phyloP scores from a whole-genome alignment of 2,888 invertebrate genomes.

The Teleiodes luculella region DNA sequence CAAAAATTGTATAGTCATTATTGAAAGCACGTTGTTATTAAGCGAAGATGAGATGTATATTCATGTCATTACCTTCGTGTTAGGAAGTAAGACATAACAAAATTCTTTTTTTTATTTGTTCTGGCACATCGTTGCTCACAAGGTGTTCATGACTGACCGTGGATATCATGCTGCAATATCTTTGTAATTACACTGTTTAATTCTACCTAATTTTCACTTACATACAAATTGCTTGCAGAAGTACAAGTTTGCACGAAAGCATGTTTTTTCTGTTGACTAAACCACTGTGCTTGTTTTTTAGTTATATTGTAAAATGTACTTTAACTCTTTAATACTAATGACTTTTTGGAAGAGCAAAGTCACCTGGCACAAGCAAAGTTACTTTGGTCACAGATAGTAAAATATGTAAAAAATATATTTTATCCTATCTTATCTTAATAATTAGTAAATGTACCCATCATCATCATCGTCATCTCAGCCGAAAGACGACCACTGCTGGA shows the following conservation, averaged over 20 bases:
- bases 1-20: neutral
- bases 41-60: neutral
- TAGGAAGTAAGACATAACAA: slow-evolving; percentile 3
- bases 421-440: no score
- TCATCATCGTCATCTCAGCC: no score
- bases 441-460: no score
- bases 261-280: slow-evolving; percentile 1
- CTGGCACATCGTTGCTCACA: slow-evolving; percentile 25
- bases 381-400: no score
- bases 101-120: neutral
- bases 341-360: no score
- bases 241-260: slow-evolving; percentile 14
- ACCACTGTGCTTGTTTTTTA: neutral
- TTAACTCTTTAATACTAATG: no score
- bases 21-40: neutral
- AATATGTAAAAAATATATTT: no score
- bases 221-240: slow-evolving; percentile 34
- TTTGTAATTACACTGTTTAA: slow-evolving; percentile 43
- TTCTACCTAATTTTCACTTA: slow-evolving; percentile 50
- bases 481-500: no score
- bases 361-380: no score
- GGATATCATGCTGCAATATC: slow-evolving; percentile 42
- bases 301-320: no score
- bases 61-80: slow-evolving; percentile 2
- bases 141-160: slow-evolving; percentile 48